phyloP scores from a whole-genome alignment of 2,113 vertebrate species.

The Sceloporus undulatus region DNA sequence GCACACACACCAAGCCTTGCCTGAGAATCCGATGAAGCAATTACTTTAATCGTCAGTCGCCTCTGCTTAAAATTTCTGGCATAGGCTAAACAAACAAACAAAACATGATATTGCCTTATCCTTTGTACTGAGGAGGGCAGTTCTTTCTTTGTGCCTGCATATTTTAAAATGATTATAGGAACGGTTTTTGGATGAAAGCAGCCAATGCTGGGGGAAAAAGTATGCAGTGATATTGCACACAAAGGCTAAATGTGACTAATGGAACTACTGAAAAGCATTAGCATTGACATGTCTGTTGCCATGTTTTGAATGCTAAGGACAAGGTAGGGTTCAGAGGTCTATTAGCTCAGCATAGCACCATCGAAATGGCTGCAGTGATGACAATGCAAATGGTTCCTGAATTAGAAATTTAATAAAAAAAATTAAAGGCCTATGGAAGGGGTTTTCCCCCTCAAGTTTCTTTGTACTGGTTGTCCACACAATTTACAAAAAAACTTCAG shows the following conservation, averaged over 20 bases:
- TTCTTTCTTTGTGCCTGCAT: slow-evolving; percentile 47
- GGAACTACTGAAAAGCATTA: background rate
- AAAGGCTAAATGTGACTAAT: slow-evolving; percentile 32
- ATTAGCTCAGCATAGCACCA: background rate
- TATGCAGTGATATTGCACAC: slow-evolving; percentile 29
- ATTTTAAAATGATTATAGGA: slow-evolving; percentile 38
- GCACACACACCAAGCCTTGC: background rate
- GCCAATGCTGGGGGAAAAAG: slow-evolving; percentile 47
- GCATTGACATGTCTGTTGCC: background rate
- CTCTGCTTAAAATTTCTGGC: slow-evolving; percentile 13
- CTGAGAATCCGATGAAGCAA: background rate
- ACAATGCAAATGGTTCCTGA: background rate
- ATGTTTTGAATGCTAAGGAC: background rate
- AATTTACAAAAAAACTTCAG: slow-evolving; percentile 8
- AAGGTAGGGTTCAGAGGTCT: slow-evolving; percentile 1
- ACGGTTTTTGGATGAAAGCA: slow-evolving; percentile 39
- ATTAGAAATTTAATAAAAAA: background rate
- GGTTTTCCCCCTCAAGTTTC: background rate
- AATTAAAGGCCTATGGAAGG: background rate
- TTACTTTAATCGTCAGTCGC: background rate
- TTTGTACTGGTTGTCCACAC: background rate
- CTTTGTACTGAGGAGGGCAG: slow-evolving; percentile 36
- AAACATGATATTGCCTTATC: slow-evolving; percentile 45
- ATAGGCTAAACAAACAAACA: slow-evolving; percentile 32
- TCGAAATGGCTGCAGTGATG: background rate